Evolutionary conservation across 2,888 invertebrate species (phyloP).

Genomic region (Ethmia dodecea): DNA sequence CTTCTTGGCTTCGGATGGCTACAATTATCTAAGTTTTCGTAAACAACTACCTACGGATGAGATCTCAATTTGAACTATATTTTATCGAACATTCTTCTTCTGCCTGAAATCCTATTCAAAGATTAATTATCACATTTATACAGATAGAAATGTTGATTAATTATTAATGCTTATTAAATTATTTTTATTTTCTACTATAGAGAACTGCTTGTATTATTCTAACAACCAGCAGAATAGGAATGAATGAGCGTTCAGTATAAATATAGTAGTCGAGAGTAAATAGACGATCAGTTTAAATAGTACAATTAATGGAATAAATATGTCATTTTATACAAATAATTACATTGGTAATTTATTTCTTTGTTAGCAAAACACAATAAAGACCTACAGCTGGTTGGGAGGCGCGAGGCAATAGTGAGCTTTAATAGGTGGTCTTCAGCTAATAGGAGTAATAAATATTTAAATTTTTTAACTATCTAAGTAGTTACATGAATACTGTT

Average conservation of each 20-base stretch:
- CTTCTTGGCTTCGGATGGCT: conserved; percentile 72
- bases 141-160: conserved; percentile 52
- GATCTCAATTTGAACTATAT: conserved; percentile 75
- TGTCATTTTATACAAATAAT: too few relatives aligned
- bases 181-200: conserved; percentile 7
- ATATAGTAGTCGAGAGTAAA: too few relatives aligned
- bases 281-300: too few relatives aligned
- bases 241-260: conserved; percentile 3
- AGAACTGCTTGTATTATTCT: conserved; percentile 7
- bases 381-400: conserved; percentile 30
- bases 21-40: conserved; percentile 65
- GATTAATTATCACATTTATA: conserved; percentile 66
- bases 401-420: conserved; percentile 54
- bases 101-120: conserved; percentile 51
- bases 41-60: conserved; percentile 71
- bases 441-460: conserved; percentile 20
- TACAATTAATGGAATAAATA: conserved; percentile 1
- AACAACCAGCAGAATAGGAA: conserved; percentile 12
- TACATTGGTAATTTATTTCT: not conserved
- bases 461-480: conserved; percentile 48
- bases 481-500: conserved; percentile 73
- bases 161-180: conserved; percentile 25
- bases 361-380: too few relatives aligned
- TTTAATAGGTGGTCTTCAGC: conserved; percentile 41
- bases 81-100: conserved; percentile 55